Base-by-base conservation (phyloP, 2,888 invertebrate species). In the Eretmocerus hayati region DNA sequence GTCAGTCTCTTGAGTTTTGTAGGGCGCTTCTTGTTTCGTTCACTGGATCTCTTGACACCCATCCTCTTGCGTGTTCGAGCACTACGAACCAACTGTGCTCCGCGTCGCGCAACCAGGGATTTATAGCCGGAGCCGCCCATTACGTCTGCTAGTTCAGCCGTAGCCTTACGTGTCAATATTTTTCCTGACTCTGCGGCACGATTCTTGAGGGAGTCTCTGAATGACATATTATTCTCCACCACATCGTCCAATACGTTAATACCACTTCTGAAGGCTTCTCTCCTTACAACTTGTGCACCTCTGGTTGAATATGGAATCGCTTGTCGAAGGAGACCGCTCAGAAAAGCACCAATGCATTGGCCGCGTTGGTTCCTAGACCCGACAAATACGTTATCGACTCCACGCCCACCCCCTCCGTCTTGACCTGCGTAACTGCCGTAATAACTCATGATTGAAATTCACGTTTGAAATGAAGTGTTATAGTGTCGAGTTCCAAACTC, bases 341-440 rank as follows among this genome's bases (percentile, higher is more conserved):
- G 20, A 20, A 13, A 41, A 4, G 31, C 30, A n/a, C 41, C 41
- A 13, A 31, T 22, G 6, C 32, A 18, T 18, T 22, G 21, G 19
- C 31, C 41, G 3, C 41, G 31, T 32, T 41, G 41, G 13, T 32
- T 20, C 2, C 19, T 41, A 4, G 41, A 41, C 8, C 41, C 41
- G 31, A 21, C 19, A 20, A 19, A 41, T 5, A 41, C 32, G 19
- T 31, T 31, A 6, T 15, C 15, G 15, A 33, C 15, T 33, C 33
- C 30, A 26, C 40, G 16, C 11, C 16, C 13, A 31, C 41, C 41
- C 4, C 41, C 41, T 5, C 41, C 41, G 11, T 20, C n/a, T 22
- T 41, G 40, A 5, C 9, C 37, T 11, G 18, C n/a, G 18, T 18
- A 37, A n/a, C 5, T 19, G 6, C 20, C 8, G 37, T 19, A 9